Evolutionary conservation across 2,113 vertebrate genomes (phyloP).

Genomic region (Bambusicola thoracicus): DNA sequence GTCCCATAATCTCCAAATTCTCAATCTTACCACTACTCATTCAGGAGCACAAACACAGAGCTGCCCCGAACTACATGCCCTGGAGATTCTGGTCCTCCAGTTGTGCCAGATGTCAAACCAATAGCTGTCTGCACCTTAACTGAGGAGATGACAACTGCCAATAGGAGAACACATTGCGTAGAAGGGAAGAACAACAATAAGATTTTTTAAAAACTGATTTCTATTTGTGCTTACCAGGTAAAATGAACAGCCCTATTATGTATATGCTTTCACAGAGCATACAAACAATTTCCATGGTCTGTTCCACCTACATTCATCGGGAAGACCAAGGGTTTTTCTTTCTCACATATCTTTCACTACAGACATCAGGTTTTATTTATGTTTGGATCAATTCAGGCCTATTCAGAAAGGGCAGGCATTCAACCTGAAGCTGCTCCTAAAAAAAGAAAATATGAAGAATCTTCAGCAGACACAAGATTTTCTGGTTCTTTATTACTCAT

Average conservation of each 20-base stretch:
- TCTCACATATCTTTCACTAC: not conserved
- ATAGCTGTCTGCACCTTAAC: not conserved
- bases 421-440: not conserved
- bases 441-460: not conserved
- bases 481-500: not conserved
- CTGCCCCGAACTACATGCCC: rapidly evolving
- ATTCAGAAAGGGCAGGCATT: not conserved
- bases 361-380: not conserved
- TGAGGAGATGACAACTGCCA: not conserved
- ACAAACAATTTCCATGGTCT: not conserved
- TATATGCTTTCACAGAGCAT: not conserved
- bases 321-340: not conserved
- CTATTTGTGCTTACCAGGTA: not conserved
- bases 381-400: not conserved
- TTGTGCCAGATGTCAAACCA: rapidly evolving
- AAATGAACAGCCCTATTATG: not conserved
- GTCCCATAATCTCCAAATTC: not conserved
- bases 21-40: not conserved
- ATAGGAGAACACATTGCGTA: rapidly evolving
- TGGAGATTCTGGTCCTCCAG: not conserved
- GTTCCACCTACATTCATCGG: not conserved
- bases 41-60: not conserved
- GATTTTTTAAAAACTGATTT: not conserved
- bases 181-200: not conserved
- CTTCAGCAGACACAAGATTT: not conserved